These are phyloP conservation scores for Asarcornis scutulata DNA, from an alignment of 2,113 vertebrate species.

Conservation along the genomic window DNA sequence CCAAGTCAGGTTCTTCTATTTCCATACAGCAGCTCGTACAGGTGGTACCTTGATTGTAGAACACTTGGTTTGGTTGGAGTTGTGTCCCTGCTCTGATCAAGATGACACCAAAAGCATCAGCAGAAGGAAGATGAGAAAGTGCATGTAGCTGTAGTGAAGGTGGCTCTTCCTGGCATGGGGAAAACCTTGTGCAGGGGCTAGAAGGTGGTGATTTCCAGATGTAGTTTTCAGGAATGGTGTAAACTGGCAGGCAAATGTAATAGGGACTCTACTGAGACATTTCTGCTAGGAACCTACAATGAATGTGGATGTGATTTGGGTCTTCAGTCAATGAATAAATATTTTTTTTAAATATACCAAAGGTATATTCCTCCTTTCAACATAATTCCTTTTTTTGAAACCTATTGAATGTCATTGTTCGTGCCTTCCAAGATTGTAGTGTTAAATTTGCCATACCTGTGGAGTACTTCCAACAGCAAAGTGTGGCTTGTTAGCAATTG, in stretches of 20 bases:
- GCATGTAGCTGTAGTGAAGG: neutral
- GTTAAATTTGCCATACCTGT: neutral
- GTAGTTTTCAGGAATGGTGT: neutral
- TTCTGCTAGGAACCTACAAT: neutral
- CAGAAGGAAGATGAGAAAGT: neutral
- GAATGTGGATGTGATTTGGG: neutral
- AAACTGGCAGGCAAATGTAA: neutral
- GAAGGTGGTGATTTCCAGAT: neutral
- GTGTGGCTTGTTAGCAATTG: neutral
- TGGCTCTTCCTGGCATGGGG: too few relatives aligned
- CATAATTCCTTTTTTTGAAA: neutral
- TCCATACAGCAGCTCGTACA: neutral
- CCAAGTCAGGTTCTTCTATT: neutral
- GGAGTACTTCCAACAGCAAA: neutral
- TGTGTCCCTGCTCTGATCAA: fast-evolving
- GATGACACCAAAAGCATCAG: neutral
- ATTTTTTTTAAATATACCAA: neutral
- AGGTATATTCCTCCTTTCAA: neutral
- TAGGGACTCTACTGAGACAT: neutral
- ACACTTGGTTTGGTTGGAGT: neutral
- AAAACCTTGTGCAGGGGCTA: neutral
- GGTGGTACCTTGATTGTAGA: neutral
- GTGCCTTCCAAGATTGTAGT: neutral
- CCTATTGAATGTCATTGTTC: neutral
- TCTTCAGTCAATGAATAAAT: neutral